These are phyloP conservation scores for Eupristina koningsbergeri DNA, from an alignment of 1,140 invertebrate genomes.

Conservation along the genomic window DNA sequence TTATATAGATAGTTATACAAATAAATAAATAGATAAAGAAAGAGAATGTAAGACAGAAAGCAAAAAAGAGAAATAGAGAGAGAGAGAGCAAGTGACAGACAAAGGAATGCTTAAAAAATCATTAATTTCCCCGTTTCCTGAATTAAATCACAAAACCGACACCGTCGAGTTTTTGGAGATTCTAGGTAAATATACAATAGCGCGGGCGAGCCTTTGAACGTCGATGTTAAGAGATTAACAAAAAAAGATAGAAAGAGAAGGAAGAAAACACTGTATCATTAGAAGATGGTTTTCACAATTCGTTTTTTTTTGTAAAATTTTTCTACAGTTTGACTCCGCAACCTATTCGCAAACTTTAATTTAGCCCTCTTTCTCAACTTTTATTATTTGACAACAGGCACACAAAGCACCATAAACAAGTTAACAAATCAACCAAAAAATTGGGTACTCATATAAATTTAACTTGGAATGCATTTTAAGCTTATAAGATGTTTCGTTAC, in stretches of 20 bases:
- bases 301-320: too few species aligned
- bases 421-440: too few species aligned
- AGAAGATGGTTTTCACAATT: too few species aligned
- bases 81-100: neutral
- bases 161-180: neutral
- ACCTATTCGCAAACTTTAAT: neutral
- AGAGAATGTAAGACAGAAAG: too few species aligned
- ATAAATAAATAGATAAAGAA: too few species aligned
- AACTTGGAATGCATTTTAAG: too few species aligned
- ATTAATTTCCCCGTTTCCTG: conserved; percentile 56
- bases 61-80: neutral
- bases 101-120: conserved; percentile 70
- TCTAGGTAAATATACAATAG: neutral
- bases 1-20: too few species aligned
- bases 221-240: neutral
- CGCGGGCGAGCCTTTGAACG: conserved; percentile 31
- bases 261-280: neutral
- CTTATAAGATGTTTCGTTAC: too few species aligned
- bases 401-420: too few species aligned
- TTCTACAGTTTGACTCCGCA: neutral
- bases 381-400: too few species aligned
- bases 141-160: conserved; percentile 8
- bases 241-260: neutral
- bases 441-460: too few species aligned
- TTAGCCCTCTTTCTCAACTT: too few species aligned